Base-by-base conservation (phyloP, 2,888 invertebrate genomes). In the Sarcophaga subvicina region DNA sequence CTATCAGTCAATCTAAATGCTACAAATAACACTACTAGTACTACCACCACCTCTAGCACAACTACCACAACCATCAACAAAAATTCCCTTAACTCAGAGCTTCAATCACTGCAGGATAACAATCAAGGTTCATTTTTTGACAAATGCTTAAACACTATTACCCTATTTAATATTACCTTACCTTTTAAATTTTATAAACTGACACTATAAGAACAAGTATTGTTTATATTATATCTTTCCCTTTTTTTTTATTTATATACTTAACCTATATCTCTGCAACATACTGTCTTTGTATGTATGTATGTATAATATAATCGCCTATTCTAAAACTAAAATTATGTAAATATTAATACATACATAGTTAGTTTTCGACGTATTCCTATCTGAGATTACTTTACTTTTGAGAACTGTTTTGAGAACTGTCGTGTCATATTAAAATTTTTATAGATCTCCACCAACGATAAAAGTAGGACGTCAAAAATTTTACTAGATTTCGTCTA, bases 71-170 rank as follows among this genome's bases (percentile, higher is more conserved):
- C 89, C 90, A 91, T 90, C 90, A 90, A 88, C 90, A 91, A 91
- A 92, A 91, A 91, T 90, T 90, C 90, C 90, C 90, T 90, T 90
- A 91, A 91, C 88, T 90, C 92, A 90, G 91, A 92, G 89, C 90
- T 90, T 90, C 90, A 89, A 86, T 89, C 89, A 90, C 89, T 88
- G 72, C 91, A 90, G 92, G 92, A 92, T 90, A 91, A 91, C 90
- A 91, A 90, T 91, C 92, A 93, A 93, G 92, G 92, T 92, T 93
- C 92, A 91, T 93, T 91, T 37, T 89, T 90, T 92, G 89, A 90
- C 91, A 89, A 91, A 91, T 90, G 90, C 90, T 89, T 90, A 90
- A 89, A 91, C 90, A 90, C 90, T 90, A 89, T 90, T 91, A 66
- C 59, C 45, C 67, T 76, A 60, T 80, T 20, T 37, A 37, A 37